Percentiles rank a stretch among this genome's conserved stretches.
Conservation (phyloP, 1,140 invertebrate genomes). For the Neodiprion lecontei region DNA sequence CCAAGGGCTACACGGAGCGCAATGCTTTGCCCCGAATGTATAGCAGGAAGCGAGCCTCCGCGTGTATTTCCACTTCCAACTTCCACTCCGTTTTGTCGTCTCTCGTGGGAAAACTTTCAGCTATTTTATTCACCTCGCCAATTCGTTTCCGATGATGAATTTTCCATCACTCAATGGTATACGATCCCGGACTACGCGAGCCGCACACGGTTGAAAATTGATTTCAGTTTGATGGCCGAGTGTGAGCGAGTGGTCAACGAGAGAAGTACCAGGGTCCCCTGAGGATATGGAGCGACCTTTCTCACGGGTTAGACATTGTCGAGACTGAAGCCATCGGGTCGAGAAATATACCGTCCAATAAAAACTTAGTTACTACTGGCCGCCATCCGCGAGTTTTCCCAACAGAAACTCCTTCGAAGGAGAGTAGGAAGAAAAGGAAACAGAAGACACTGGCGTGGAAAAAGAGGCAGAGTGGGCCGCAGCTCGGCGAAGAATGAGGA, state of each 20-base stretch:
- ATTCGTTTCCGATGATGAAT: too few relatives aligned
- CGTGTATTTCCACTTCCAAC: too few relatives aligned
- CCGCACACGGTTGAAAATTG: neutral
- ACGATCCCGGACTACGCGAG: too few relatives aligned
- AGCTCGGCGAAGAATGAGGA: slow-evolving; percentile 18
- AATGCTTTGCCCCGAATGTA: neutral
- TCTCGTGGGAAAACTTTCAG: too few relatives aligned
- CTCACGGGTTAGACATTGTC: slow-evolving; percentile 53
- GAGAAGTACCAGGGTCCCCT: neutral
- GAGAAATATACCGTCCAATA: slow-evolving; percentile 58
- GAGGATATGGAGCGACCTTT: slow-evolving; percentile 50
- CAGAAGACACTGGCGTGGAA: slow-evolving; percentile 4
- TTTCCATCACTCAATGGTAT: too few relatives aligned
- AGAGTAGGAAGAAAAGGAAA: neutral
- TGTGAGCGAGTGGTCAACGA: neutral
- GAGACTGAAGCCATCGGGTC: slow-evolving; percentile 56
- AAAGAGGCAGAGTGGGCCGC: slow-evolving; percentile 1
- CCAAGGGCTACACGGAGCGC: slow-evolving; percentile 48
- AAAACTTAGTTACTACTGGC: slow-evolving; percentile 57
- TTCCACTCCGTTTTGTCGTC: too few relatives aligned
- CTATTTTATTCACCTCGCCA: too few relatives aligned
- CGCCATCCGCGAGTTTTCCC: slow-evolving; percentile 27
- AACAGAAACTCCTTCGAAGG: neutral
- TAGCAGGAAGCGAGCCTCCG: too few relatives aligned
- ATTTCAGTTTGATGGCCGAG: neutral